Base-by-base conservation (phyloP, 2,888 invertebrate species). In the Eumerus sabulonum region DNA sequence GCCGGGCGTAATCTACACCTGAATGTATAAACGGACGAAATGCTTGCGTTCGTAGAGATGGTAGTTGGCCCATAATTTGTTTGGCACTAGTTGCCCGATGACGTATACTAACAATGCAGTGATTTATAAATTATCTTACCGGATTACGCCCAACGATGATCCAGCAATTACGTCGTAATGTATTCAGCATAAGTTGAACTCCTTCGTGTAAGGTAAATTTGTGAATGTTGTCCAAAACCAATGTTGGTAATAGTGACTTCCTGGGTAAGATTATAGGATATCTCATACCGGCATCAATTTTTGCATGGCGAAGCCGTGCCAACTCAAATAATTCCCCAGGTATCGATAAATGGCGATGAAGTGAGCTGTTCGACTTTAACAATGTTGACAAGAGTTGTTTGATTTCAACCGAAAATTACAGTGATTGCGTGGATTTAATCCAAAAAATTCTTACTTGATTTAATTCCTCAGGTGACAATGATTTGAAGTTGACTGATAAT, bases 51-150 rank as follows among this genome's bases (percentile, higher is more conserved):
- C 73, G 35, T 14, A 27, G 38, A n/a, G 14, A 3, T 5, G 85
- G 85, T 13, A 85, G 60, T 67, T 84, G 70, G n/a, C 82, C 84
- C 85, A 86, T 85, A 2, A 83, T 12, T 44, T 83, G 83, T 9
- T 60, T 47, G 36, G 57, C 12, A 14, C 7, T 56, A 7, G 14
- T n/a, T 14, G 59, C 47, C 4, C 47, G 27, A 44, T 47, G 44
- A 14, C 40, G 48, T 19, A 13, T 17, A 5, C 42, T 50, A 11
- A 63, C 17, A 13, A 50, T 27, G 5, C 50, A 62, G 4, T 48
- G 45, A 59, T 47, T 2, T 9, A 35, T 18, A n/a, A 47, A 59
- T 11, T 13, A 5, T 1, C 56, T n/a, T n/a, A n/a, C n/a, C n/a
- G n/a, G n/a, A n/a, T n/a, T n/a, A n/a, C n/a, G n/a, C n/a, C n/a